Conservation (phyloP, 2,888 invertebrate species). For the Ferdinandea cuprea region DNA sequence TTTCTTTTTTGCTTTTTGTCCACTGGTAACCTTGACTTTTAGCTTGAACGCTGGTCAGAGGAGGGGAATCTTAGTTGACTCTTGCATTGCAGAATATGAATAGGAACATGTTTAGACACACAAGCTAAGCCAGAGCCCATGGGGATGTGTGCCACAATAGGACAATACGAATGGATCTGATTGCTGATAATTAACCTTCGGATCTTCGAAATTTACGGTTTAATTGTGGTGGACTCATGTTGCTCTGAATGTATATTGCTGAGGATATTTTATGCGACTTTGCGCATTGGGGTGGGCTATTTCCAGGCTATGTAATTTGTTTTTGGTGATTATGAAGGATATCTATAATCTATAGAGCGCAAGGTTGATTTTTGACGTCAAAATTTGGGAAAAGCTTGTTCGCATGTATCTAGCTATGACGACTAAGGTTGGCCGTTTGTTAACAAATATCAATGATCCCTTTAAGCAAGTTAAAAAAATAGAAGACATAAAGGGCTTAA, state of each 20-base stretch:
- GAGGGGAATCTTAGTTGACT: neutral
- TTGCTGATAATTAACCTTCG: conserved; percentile 39
- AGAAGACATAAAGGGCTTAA: too few species aligned
- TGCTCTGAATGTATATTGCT: neutral
- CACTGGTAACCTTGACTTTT: conserved; percentile 66
- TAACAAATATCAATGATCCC: too few species aligned
- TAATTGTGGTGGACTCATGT: conserved; percentile 7
- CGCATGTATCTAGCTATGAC: neutral
- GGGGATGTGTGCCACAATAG: neutral
- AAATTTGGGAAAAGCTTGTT: conserved; percentile 23
- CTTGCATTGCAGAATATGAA: conserved; percentile 12
- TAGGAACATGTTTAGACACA: neutral
- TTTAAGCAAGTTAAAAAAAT: too few species aligned
- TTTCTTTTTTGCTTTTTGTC: conserved; percentile 7
- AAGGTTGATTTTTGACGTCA: conserved; percentile 3
- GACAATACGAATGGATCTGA: conserved; percentile 6
- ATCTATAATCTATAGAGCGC: neutral
- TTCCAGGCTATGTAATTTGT: conserved; percentile 1
- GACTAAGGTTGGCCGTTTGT: conserved; percentile 28
- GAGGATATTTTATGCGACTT: conserved; percentile 10
- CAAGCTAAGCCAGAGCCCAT: neutral
- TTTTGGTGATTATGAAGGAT: conserved; percentile 12
- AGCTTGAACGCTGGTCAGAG: conserved; percentile 22
- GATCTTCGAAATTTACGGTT: conserved; percentile 16
- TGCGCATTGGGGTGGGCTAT: conserved; percentile 52